Conservation (phyloP, 2,113 vertebrate genomes). For the Grammomys dolichurus region DNA sequence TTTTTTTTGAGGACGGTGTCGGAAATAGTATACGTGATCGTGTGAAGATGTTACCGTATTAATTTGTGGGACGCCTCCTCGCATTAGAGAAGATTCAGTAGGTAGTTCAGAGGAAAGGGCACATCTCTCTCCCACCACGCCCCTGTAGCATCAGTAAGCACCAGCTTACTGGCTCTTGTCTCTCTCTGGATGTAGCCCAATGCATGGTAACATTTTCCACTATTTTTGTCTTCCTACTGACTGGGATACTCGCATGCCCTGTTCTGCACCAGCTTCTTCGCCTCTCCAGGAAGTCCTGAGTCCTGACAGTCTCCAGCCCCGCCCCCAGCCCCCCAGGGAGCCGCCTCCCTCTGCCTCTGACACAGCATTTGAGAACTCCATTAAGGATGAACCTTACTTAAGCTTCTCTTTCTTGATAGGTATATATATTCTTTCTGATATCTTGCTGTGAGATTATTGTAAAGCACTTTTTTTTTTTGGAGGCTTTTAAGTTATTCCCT, state of each 20-base stretch:
- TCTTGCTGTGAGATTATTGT: slow-evolving; percentile 37
- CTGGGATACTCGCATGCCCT: background rate
- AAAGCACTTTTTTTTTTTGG: slow-evolving; percentile 57
- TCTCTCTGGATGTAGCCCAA: background rate
- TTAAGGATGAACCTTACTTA: slow-evolving; percentile 58
- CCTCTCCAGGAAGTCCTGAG: background rate
- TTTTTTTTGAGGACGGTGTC: background rate
- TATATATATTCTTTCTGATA: slow-evolving; percentile 5
- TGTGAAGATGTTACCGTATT: background rate
- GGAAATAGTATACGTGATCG: background rate
- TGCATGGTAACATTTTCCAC: slow-evolving; percentile 22
- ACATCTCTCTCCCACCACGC: rapidly evolving
- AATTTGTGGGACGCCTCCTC: background rate
- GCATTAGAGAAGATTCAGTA: background rate
- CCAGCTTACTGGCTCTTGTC: background rate
- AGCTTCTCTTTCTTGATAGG: background rate
- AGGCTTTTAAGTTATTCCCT: slow-evolving; percentile 67
- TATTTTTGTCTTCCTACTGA: slow-evolving; percentile 29
- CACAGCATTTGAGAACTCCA: slow-evolving; percentile 48
- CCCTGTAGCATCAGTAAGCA: background rate
- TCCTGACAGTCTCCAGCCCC: background rate
- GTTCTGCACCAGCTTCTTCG: background rate
- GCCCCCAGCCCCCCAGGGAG: background rate
- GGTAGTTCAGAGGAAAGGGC: background rate
- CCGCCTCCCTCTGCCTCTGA: slow-evolving; percentile 38